phyloP scores from a whole-genome alignment of 2,113 vertebrate genomes.

The Rana temporaria region DNA sequence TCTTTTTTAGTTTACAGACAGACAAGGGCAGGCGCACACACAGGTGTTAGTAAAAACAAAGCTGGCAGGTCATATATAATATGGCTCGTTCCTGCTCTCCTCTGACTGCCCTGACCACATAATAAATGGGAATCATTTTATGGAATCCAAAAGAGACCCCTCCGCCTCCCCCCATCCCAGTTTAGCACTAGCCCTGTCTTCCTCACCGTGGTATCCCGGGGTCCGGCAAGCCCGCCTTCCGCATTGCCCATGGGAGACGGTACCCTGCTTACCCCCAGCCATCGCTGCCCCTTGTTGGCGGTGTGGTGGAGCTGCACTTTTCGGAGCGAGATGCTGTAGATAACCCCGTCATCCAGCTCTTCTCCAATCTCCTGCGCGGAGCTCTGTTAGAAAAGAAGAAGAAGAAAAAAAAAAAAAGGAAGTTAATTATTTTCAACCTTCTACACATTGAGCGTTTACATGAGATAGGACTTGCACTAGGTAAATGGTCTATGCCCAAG shows the following conservation, averaged over 20 bases:
- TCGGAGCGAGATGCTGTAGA: constrained; percentile 95
- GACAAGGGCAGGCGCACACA: too few species aligned
- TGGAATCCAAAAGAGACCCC: not conserved
- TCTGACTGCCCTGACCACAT: not conserved
- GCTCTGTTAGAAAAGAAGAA: constrained; percentile 76
- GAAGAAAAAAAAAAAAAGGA: not conserved
- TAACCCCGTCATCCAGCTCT: constrained; percentile 91
- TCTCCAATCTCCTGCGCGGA: constrained; percentile 98
- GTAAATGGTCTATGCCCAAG: too few species aligned
- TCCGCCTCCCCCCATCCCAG: not conserved
- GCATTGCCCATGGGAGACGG: constrained; percentile 43
- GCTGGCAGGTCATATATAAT: not conserved
- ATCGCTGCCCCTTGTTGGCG: constrained; percentile 92
- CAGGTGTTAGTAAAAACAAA: not conserved
- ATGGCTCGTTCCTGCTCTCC: not conserved
- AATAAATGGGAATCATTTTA: not conserved
- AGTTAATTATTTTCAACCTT: not conserved
- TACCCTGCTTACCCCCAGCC: constrained; percentile 82
- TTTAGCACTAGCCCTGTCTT: not conserved
- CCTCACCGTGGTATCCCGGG: constrained; percentile 50
- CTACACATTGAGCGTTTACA: too few species aligned
- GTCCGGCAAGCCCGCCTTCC: constrained; percentile 38
- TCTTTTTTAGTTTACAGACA: too few species aligned
- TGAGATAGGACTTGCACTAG: too few species aligned
- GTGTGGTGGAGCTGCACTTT: constrained; percentile 93